Evolutionary conservation across 2,113 vertebrate genomes (phyloP).

Genomic region (Macquaria ambigua): DNA sequence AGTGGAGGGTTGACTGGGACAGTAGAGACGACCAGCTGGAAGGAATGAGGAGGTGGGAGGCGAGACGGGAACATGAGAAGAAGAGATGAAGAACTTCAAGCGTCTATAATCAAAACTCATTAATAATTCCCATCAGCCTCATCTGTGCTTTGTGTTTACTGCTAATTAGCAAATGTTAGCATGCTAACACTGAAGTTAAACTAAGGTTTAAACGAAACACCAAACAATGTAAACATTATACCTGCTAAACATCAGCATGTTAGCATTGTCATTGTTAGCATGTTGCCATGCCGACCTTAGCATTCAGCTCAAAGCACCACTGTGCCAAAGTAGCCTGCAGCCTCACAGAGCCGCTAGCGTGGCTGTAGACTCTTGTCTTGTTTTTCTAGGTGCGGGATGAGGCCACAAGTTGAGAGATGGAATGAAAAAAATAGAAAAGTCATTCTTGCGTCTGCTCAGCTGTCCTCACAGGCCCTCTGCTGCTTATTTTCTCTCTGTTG

Average conservation of each 20-base stretch:
- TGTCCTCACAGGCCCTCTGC: not conserved
- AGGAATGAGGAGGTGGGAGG: constrained; percentile 41
- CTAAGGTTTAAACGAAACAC: not conserved
- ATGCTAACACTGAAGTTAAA: not conserved
- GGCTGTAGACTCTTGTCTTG: not conserved
- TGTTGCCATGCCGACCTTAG: not conserved
- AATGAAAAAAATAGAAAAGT: not conserved
- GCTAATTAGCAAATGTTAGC: not conserved
- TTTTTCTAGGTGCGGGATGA: not conserved
- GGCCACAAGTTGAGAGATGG: not conserved
- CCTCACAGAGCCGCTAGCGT: not conserved
- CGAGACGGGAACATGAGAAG: not conserved
- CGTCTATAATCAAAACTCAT: not conserved
- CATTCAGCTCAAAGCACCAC: not conserved
- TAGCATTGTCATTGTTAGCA: not conserved
- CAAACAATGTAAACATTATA: not conserved
- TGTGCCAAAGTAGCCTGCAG: not conserved
- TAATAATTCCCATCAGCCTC: not conserved
- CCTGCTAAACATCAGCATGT: not conserved
- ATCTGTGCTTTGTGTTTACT: not conserved
- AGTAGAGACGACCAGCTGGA: constrained; percentile 3
- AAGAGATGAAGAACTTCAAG: constrained; percentile 9
- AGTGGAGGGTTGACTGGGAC: constrained; percentile 45
- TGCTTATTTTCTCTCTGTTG: not conserved
- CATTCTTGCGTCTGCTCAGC: not conserved